Evolutionary conservation across 2,888 invertebrate species (phyloP).

Genomic region (Tetragnatha montana): DNA sequence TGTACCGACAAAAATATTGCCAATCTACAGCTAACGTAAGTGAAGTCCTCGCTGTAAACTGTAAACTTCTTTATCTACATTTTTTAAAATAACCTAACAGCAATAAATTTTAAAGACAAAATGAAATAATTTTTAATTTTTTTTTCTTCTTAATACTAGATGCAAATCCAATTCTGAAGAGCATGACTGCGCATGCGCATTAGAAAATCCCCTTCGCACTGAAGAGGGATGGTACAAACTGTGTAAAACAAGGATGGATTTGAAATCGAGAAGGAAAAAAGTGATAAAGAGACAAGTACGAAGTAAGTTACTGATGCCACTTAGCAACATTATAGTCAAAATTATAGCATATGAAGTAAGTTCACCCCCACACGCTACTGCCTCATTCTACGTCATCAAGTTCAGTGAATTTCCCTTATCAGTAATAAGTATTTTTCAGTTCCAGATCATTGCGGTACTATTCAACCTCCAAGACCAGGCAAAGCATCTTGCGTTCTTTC

Average conservation of each 20-base stretch:
- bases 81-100: no score
- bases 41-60: not conserved
- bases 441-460: slow-evolving; percentile 15
- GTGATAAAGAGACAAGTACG: slow-evolving; percentile 38
- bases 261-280: slow-evolving; percentile 29
- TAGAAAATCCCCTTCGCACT: slow-evolving; percentile 39
- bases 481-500: slow-evolving; percentile 41
- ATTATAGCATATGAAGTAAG: no score
- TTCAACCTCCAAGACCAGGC: slow-evolving; percentile 49
- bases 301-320: slow-evolving; percentile 4
- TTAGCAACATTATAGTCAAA: no score
- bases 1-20: slow-evolving; percentile 27
- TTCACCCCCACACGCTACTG: no score
- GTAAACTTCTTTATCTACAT: no score
- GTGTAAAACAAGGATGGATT: slow-evolving; percentile 21
- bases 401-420: no score
- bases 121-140: no score
- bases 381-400: no score
- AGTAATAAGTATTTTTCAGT: not conserved
- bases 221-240: slow-evolving; percentile 49
- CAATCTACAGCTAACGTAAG: slow-evolving; percentile 43
- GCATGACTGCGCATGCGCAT: slow-evolving; percentile 34
- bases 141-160: not conserved
- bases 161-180: slow-evolving; percentile 27
- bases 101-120: no score